Evolutionary conservation across 2,797 vertebrate genomes (phyloP).

Genomic region (Merluccius polli): DNA sequence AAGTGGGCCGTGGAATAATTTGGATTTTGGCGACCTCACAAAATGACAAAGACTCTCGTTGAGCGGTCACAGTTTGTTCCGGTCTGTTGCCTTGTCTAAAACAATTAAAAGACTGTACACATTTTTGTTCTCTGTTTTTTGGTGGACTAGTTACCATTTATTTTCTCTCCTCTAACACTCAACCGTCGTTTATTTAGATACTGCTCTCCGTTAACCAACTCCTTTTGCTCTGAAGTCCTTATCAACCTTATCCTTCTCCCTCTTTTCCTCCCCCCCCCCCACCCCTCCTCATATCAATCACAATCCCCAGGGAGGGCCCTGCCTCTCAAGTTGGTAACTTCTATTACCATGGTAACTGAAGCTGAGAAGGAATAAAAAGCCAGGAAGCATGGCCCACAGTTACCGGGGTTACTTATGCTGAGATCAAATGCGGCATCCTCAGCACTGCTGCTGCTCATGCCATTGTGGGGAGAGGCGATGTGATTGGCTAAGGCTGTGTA

Average conservation of each 20-base stretch:
- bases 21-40: constrained; percentile 31
- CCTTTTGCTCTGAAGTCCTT: constrained; percentile 15
- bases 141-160: neutral
- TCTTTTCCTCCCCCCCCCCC: constrained; percentile 20
- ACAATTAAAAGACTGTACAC: neutral
- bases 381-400: constrained; percentile 46
- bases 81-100: neutral
- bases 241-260: constrained; percentile 25
- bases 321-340: constrained; percentile 58
- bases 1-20: constrained; percentile 30
- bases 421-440: constrained; percentile 46
- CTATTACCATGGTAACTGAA: constrained; percentile 70
- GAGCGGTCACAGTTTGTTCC: constrained; percentile 6
- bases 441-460: constrained; percentile 4
- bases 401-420: constrained; percentile 43
- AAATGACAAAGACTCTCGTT: constrained; percentile 15
- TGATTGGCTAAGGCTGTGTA: constrained; percentile 3
- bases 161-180: neutral
- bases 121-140: neutral
- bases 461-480: neutral
- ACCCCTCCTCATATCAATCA: constrained; percentile 38
- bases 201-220: neutral
- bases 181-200: neutral
- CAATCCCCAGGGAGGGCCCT: constrained; percentile 44
- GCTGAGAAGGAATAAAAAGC: constrained; percentile 41